Conservation (phyloP, 2,888 invertebrate genomes). For the Orgyia antiqua region DNA sequence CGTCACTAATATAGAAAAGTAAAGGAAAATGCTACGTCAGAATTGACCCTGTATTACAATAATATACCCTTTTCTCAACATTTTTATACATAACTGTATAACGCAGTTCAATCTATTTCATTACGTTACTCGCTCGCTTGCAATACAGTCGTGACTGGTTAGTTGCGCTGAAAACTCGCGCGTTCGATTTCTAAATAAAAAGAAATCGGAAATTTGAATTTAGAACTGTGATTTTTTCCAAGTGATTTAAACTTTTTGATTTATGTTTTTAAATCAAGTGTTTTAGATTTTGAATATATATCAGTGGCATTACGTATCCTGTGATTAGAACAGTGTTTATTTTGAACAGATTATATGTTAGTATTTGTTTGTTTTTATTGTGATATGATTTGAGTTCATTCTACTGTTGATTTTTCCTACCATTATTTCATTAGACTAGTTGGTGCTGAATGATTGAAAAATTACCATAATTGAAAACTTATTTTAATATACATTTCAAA, state of each 20-base stretch:
- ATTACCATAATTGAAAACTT: too few relatives aligned
- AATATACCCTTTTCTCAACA: constrained; percentile 16
- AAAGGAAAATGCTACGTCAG: constrained; percentile 16
- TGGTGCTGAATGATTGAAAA: too few relatives aligned
- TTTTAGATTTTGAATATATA: neutral
- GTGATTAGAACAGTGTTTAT: constrained; percentile 13
- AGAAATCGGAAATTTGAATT: too few relatives aligned
- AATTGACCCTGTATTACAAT: constrained; percentile 15
- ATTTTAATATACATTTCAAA: too few relatives aligned
- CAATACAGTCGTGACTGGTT: constrained; percentile 5
- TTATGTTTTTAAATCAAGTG: neutral
- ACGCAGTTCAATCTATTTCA: constrained; percentile 4
- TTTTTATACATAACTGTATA: constrained; percentile 10
- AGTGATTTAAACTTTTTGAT: constrained; percentile 2
- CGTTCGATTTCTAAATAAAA: neutral
- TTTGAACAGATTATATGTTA: constrained; percentile 19
- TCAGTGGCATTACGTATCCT: neutral
- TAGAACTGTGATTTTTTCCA: neutral
- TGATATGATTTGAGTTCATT: constrained; percentile 7
- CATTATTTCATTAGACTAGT: too few relatives aligned
- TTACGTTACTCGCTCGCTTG: constrained; percentile 13
- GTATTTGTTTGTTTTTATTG: constrained; percentile 9
- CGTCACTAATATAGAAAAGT: constrained; percentile 13
- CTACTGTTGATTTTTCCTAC: neutral
- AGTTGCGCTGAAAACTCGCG: neutral